Percentiles rank a stretch among this genome's conserved stretches.
Evolutionary conservation across 2,797 vertebrate species (phyloP).

Genomic region (Odontamblyopus lacepedii): DNA sequence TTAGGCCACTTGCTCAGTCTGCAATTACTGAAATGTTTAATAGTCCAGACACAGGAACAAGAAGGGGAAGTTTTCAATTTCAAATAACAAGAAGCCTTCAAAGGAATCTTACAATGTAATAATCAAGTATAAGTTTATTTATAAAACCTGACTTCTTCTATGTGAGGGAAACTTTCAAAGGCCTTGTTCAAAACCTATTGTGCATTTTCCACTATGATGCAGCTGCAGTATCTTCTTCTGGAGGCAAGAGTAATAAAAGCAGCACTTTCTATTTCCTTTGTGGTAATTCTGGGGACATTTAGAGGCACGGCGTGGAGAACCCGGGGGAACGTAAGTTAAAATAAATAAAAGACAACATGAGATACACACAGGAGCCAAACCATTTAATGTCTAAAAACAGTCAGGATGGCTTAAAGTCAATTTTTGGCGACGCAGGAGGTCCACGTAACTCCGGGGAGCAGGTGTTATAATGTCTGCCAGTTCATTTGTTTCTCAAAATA

Average conservation of each 20-base stretch:
- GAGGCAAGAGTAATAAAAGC: slow-evolving; percentile 38
- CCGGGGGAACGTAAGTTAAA: slow-evolving; percentile 35
- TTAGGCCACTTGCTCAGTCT: neutral
- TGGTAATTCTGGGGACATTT: slow-evolving; percentile 46
- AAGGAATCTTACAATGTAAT: neutral
- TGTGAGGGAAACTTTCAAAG: slow-evolving; percentile 19
- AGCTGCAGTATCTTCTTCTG: slow-evolving; percentile 8
- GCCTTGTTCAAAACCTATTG: slow-evolving; percentile 12
- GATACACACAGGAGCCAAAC: slow-evolving; percentile 33
- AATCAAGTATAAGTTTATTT: slow-evolving; percentile 1
- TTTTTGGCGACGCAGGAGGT: slow-evolving; percentile 39
- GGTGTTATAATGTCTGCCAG: slow-evolving; percentile 14
- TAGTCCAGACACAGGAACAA: neutral
- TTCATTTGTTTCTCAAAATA: slow-evolving; percentile 19
- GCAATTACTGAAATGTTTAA: slow-evolving; percentile 1
- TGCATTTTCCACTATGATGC: slow-evolving; percentile 16
- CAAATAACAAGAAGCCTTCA: slow-evolving; percentile 5
- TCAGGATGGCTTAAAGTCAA: slow-evolving; percentile 33
- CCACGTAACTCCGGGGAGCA: slow-evolving; percentile 17
- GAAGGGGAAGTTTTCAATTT: neutral
- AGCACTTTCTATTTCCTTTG: slow-evolving; percentile 43
- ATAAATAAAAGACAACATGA: slow-evolving; percentile 42
- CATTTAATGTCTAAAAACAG: slow-evolving; percentile 41
- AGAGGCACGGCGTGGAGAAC: slow-evolving; percentile 34
- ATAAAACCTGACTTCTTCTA: neutral